Base-by-base conservation (phyloP, 2,797 vertebrate species). In the Prionace glauca region DNA sequence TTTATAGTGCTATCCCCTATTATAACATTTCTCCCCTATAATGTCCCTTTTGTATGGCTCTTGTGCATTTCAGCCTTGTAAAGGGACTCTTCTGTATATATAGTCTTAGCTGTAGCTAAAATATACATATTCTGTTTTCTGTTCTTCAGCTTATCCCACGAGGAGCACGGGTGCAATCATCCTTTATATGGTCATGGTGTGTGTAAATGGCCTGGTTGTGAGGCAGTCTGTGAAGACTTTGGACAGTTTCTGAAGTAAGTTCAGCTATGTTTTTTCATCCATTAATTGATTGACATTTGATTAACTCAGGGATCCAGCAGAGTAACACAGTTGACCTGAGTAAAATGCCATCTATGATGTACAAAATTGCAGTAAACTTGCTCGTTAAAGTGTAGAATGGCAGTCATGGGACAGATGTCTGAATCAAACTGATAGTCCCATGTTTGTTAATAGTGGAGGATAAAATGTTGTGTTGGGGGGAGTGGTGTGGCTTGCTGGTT, bases 181-280 rank as follows among this genome's bases (percentile, higher is more conserved):
- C 99, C 99, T 12, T 99, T 99, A 96, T 99, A 99, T 0, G 99
- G 99, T 96, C 99, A 99, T 20, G 99, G 99, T 0, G 99, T 99
- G 56, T 99, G 99, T 98, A 99, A 99, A 96, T 99, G 99, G 99
- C 99, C 99, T 0, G 99, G 99, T 96, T 99, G 99, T 94, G 99
- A 99, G 97, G 99, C 98, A 0, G 98, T 99, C 88, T 99, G 99
- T 94, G 99, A 99, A 95, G 99, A 99, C 96, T 99, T 99, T 98
- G 98, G 99, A 8, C 99, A 98, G 32, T 99, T 99, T 97, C 98
- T 99, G 97, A 99, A 99, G 99, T 99, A 98, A 99, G 99, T 97
- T n/a, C 81, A 67, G 95, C 96, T 96, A 96, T 74, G 95, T 94
- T 96, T 96, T 29, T 94, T 56, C 24, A 10, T 41, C 41, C 41